Evolutionary conservation across 2,797 vertebrate genomes (phyloP), one percentile per base, ranked within the genome.

Genomic region (Brachyrhaphis roseni): DNA sequence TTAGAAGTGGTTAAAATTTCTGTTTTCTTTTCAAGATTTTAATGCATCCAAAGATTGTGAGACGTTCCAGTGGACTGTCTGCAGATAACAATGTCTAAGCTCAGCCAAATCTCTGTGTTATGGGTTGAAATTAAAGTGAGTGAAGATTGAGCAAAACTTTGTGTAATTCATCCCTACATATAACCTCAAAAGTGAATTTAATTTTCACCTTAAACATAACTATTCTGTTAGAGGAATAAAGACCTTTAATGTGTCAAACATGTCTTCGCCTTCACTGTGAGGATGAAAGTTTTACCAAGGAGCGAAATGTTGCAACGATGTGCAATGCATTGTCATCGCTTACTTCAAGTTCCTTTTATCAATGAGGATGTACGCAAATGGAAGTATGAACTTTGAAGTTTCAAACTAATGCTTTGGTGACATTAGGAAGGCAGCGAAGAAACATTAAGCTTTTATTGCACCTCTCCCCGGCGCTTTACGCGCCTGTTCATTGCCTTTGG

Each of bases 401-500:
- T 79, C 51, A 79, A 16, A 82, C 51, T 75, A 75, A 15, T 59
- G 71, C 79, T 74, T 79, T 77, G 75, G 41, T 68, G 81, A 68
- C 75, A 73, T 64, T 68, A 62, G 45, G 59, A 78, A 72, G 49
- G 59, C 59, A 39, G 31, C 68, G 20, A 64, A 76, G 82, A 86
- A 76, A 18, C 75, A 3, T 23, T 11, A 8, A 26, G 45, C 18
- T 80, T 78, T 84, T 82, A 87, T 84, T 76, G 72, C 78, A 51
- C 71, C 77, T 85, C 85, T 82, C 75, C 70, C 76, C 39, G 78
- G 82, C 78, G 70, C 70, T 75, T 72, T 26, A 73, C 75, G 72
- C 77, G 74, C 78, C 74, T 73, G 73, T 73, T 86, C 82, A 84
- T 89, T 85, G 87, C 77, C 80, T 88, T 76, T 87, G 89, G 83